These are phyloP conservation scores for Sapajus apella DNA, from an alignment of 2,113 vertebrate species.

Conservation along the genomic window DNA sequence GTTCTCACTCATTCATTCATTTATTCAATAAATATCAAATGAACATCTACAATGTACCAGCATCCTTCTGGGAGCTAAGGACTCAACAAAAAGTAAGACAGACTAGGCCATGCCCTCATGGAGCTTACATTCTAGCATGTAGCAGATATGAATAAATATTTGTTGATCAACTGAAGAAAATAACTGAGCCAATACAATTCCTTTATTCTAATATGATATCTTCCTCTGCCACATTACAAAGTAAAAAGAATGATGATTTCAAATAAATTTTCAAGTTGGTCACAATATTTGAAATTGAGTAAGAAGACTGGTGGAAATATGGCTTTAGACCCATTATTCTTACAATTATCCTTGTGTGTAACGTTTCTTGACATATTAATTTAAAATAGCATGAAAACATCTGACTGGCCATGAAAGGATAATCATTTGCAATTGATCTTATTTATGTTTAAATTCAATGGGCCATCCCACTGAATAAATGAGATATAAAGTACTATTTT, in stretches of 20 bases:
- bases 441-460: conserved; percentile 4
- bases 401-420: neutral
- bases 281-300: neutral
- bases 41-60: neutral
- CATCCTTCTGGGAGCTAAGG: neutral
- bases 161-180: neutral
- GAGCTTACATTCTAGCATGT: neutral
- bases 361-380: neutral
- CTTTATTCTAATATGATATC: neutral
- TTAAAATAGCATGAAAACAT: conserved; percentile 17
- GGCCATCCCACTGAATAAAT: neutral
- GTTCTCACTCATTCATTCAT: neutral
- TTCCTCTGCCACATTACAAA: neutral
- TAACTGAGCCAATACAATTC: neutral
- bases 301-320: neutral
- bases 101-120: accelerated
- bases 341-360: neutral
- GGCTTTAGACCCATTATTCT: neutral
- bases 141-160: neutral
- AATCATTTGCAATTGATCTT: neutral
- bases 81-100: neutral
- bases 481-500: neutral
- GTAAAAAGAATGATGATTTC: neutral
- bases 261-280: neutral
- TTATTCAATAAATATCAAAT: neutral